Base-by-base conservation (phyloP, 23 tunicate genomes). In the Halocynthia aurantium region DNA sequence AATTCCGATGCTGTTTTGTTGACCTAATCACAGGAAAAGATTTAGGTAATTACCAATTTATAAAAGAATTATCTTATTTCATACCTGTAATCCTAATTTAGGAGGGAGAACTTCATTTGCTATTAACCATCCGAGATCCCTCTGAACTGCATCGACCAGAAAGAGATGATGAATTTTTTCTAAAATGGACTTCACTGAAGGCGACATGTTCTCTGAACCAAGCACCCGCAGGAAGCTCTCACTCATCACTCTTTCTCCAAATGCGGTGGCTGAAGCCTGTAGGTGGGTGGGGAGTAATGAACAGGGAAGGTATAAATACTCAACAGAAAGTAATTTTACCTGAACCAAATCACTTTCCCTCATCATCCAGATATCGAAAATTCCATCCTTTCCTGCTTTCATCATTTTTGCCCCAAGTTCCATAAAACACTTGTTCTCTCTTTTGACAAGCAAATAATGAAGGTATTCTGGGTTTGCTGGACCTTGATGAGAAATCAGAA, bases 361-460 rank as follows among this genome's bases (percentile, higher is more conserved):
- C 76, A 93, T 15, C 98, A 87, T 87, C 98, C 98, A 93, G 22
- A 72, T 19, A 8, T 93, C 98, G 56, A 93, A 93, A 62, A 93
- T 62, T 0, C 78, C 77, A 8, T 52, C 51, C 52, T 87, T 87
- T 51, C 98, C 94, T 17, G 98, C 98, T 44, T 81, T 73, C 68
- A 50, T 64, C 72, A 93, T 56, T 52, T 82, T 84, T 7, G n/a
- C 60, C 8, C 84, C 81, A 10, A 93, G 90, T 21, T 84, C 83
- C 21, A 49, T 72, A 71, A 87, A 93, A n/a, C 80, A 70, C 56
- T 56, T 49, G 61, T 84, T 87, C 75, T 93, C 98, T 20, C 89
- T 77, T 12, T 50, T 9, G 10, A 63, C 80, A 63, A 93, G 69
- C 40, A 87, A 65, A 21, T 71, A 57, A 56, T 87, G 94, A 7